Conservation (phyloP, 2,888 invertebrate species). For the Chesias legatella region DNA sequence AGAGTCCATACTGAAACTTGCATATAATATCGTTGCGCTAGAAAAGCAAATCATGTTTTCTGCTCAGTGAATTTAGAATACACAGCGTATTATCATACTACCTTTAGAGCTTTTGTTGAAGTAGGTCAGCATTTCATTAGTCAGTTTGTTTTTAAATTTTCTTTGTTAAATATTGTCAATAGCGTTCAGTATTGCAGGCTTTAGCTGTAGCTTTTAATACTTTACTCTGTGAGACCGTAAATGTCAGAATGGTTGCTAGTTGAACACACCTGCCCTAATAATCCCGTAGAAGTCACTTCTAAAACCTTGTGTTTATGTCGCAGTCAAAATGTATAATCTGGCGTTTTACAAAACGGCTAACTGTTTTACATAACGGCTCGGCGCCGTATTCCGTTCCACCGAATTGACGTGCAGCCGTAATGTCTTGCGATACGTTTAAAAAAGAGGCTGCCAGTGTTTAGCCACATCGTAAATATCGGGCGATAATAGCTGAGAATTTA, state of each 20-base stretch:
- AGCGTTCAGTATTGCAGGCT: constrained; percentile 7
- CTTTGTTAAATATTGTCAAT: constrained; percentile 12
- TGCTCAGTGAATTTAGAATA: constrained; percentile 48
- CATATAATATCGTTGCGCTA: constrained; percentile 20
- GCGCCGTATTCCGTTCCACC: too few relatives aligned
- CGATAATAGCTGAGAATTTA: too few relatives aligned
- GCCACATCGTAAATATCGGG: too few relatives aligned
- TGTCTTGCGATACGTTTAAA: too few relatives aligned
- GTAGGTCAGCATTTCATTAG: constrained; percentile 34
- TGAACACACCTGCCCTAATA: constrained; percentile 46
- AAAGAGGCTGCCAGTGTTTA: too few relatives aligned
- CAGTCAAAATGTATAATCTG: too few relatives aligned
- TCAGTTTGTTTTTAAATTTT: constrained; percentile 29
- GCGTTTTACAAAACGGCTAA: too few relatives aligned
- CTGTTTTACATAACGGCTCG: too few relatives aligned
- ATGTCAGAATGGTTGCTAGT: constrained; percentile 24
- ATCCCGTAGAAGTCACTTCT: constrained; percentile 30
- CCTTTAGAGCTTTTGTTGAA: constrained; percentile 33
- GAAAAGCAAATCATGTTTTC: constrained; percentile 43
- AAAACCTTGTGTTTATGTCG: constrained; percentile 31
- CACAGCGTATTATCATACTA: constrained; percentile 39
- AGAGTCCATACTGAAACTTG: constrained; percentile 10
- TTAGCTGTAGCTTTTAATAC: constrained; percentile 9
- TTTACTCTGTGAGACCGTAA: constrained; percentile 12
- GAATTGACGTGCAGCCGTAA: too few relatives aligned